Percentiles rank a stretch among this genome's conserved stretches.
These are phyloP conservation scores for Motacilla alba DNA, from an alignment of 2,113 vertebrate species.

Conservation along the genomic window DNA sequence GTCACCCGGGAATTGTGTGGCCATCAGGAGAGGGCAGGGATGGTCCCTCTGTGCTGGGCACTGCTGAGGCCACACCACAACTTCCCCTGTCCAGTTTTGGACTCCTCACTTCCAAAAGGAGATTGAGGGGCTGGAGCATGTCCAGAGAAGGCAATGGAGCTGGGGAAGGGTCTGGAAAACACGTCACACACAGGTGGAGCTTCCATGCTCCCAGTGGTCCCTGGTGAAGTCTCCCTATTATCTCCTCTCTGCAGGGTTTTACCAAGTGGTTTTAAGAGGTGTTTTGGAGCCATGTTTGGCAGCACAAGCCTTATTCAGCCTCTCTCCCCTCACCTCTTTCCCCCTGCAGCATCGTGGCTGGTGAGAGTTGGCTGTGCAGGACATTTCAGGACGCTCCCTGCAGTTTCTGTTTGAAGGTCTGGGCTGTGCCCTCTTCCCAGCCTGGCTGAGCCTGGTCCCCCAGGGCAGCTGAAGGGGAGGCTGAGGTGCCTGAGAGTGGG, in stretches of 20 bases:
- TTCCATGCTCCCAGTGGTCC: not conserved
- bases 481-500: not conserved
- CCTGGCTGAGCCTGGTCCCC: not conserved
- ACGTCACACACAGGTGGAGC: rapidly evolving
- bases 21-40: not conserved
- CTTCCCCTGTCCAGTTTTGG: not conserved
- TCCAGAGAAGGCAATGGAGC: not conserved
- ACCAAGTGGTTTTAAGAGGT: not conserved
- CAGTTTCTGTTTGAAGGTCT: not conserved
- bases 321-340: not conserved
- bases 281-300: not conserved
- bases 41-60: not conserved
- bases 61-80: not conserved
- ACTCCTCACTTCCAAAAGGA: not conserved
- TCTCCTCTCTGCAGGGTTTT: not conserved
- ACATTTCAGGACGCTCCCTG: not conserved
- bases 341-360: not conserved
- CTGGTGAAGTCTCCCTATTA: not conserved
- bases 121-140: not conserved
- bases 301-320: not conserved
- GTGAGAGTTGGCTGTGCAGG: not conserved
- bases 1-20: not conserved
- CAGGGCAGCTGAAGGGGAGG: not conserved
- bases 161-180: not conserved
- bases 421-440: not conserved